A percentile compares a stretch with the other conserved stretches of the same genome.
phyloP scores from a whole-genome alignment of 2,888 invertebrate genomes.

The Hipparchia semele region DNA sequence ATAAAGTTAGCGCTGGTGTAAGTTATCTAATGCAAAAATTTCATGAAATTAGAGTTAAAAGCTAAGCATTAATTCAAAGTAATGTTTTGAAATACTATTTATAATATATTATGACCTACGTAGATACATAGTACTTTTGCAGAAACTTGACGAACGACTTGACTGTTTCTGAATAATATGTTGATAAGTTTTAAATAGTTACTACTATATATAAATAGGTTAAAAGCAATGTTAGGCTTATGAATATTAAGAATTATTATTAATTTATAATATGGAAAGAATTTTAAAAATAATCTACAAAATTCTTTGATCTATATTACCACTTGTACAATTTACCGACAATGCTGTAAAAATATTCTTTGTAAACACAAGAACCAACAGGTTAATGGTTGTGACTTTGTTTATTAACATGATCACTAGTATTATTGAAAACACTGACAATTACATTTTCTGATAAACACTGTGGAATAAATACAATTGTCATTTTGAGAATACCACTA shows the following conservation, averaged over 20 bases:
- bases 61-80: conserved; percentile 57
- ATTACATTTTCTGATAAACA: conserved; percentile 15
- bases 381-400: conserved; percentile 46
- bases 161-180: conserved; percentile 9
- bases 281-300: neutral
- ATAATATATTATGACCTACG: neutral
- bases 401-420: conserved; percentile 39
- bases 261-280: neutral
- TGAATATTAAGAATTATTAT: neutral
- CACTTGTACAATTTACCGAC: conserved; percentile 5
- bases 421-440: conserved; percentile 22
- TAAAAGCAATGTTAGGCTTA: conserved; percentile 16
- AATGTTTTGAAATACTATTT: conserved; percentile 12
- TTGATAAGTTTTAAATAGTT: conserved; percentile 17
- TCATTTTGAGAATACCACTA: conserved; percentile 1
- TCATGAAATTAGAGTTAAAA: conserved; percentile 86
- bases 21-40: conserved; percentile 85
- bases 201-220: conserved; percentile 15
- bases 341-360: conserved; percentile 10
- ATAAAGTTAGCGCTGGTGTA: conserved; percentile 88
- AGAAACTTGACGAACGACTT: conserved; percentile 12
- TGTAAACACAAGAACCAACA: conserved; percentile 30
- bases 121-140: conserved; percentile 1
- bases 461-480: neutral
- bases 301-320: conserved; percentile 1